Percentiles rank a stretch among this genome's conserved stretches.
Evolutionary conservation across 2,113 vertebrate genomes (phyloP).

Genomic region (Sula dactylatra): DNA sequence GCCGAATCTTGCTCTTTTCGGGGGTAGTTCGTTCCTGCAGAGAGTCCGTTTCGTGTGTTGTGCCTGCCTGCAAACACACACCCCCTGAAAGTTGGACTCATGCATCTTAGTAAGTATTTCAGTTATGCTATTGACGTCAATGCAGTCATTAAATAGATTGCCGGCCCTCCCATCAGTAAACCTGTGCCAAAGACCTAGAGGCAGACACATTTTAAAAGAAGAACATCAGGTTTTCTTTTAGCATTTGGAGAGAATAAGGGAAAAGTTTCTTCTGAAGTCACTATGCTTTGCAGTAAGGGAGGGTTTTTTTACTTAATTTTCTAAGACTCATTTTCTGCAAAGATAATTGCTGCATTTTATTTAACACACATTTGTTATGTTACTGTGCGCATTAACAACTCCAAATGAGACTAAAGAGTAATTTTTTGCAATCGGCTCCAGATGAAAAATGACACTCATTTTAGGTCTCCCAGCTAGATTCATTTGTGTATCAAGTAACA

Average conservation of each 20-base stretch:
- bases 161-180: conserved; percentile 84
- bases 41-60: conserved; percentile 81
- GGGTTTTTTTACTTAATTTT: conserved; percentile 10
- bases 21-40: conserved; percentile 63
- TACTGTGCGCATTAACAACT: conserved; percentile 25
- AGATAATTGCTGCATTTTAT: background rate
- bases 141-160: conserved; percentile 94
- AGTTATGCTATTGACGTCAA: conserved; percentile 99
- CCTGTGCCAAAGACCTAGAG: conserved; percentile 87
- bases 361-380: background rate
- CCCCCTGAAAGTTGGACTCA: conserved; percentile 83
- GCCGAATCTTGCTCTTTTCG: background rate
- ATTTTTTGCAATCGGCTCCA: conserved; percentile 8
- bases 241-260: conserved; percentile 63
- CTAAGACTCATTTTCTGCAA: background rate
- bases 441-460: conserved; percentile 53
- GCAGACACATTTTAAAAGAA: conserved; percentile 82
- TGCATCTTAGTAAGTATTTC: conserved; percentile 96
- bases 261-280: conserved; percentile 67
- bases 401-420: conserved; percentile 33
- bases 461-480: conserved; percentile 10
- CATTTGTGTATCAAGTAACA: conserved; percentile 33
- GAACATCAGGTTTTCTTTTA: conserved; percentile 82
- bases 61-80: conserved; percentile 68
- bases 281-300: background rate